Percentiles rank a stretch among this genome's conserved stretches.
These are phyloP conservation scores for Sylvia borin DNA, from an alignment of 2,797 vertebrate species.

Conservation along the genomic window DNA sequence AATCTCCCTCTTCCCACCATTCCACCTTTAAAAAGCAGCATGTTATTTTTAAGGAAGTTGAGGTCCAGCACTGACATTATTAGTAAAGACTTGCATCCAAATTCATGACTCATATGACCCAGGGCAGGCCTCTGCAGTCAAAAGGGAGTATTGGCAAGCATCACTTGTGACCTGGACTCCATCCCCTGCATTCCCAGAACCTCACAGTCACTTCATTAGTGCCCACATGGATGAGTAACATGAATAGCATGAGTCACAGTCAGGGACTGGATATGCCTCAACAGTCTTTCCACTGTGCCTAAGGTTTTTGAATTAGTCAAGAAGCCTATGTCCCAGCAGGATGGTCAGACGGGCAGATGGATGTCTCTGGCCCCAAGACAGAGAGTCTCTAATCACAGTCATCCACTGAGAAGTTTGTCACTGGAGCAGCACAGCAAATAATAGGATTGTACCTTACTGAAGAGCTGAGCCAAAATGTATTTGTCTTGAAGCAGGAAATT, in stretches of 20 bases:
- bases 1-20: neutral
- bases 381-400: neutral
- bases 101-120: constrained; percentile 58
- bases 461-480: neutral
- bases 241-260: constrained; percentile 56
- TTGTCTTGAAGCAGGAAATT: neutral
- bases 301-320: constrained; percentile 30
- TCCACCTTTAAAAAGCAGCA: constrained; percentile 7
- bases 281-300: constrained; percentile 44
- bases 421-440: neutral
- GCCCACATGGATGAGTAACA: constrained; percentile 63
- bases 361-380: constrained; percentile 35
- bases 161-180: constrained; percentile 42
- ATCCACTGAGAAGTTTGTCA: neutral
- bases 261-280: constrained; percentile 48
- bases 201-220: constrained; percentile 63
- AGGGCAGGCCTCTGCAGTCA: neutral
- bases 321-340: constrained; percentile 43
- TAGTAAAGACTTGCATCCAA: constrained; percentile 38
- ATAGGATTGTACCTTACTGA: neutral
- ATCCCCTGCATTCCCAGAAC: constrained; percentile 57
- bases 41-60: constrained; percentile 6
- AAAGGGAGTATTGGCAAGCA: constrained; percentile 38
- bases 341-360: constrained; percentile 54
- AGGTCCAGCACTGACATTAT: neutral